These are phyloP conservation scores for Alces alces DNA, from an alignment of 2,113 vertebrate genomes.

Conservation along the genomic window DNA sequence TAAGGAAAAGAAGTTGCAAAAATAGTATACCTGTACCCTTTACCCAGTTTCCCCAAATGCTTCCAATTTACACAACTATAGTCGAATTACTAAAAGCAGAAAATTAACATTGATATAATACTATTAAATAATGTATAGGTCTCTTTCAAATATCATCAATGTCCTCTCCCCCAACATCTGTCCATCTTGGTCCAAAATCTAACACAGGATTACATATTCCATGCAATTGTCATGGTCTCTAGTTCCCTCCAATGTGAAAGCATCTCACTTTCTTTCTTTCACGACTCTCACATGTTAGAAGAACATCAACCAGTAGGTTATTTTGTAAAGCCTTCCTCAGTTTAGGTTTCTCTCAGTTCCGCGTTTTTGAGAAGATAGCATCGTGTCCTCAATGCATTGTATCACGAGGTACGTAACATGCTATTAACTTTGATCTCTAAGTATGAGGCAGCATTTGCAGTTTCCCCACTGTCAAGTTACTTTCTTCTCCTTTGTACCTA, in stretches of 20 bases:
- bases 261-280: neutral
- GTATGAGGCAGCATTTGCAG: fast-evolving
- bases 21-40: neutral
- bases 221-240: neutral
- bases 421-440: neutral
- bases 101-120: neutral
- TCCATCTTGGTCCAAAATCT: neutral
- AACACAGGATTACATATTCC: neutral
- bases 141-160: neutral
- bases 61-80: neutral
- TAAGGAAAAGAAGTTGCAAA: neutral
- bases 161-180: neutral
- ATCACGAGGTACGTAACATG: fast-evolving
- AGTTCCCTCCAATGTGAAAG: neutral
- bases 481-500: neutral
- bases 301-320: neutral
- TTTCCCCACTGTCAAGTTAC: neutral
- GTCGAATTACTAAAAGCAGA: neutral
- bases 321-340: neutral
- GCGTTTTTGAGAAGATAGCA: neutral
- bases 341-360: neutral
- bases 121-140: neutral
- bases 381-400: fast-evolving
- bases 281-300: neutral
- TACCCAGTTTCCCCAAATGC: neutral